Conservation (phyloP, 2,888 invertebrate species). For the Eupelmus urozonus region DNA sequence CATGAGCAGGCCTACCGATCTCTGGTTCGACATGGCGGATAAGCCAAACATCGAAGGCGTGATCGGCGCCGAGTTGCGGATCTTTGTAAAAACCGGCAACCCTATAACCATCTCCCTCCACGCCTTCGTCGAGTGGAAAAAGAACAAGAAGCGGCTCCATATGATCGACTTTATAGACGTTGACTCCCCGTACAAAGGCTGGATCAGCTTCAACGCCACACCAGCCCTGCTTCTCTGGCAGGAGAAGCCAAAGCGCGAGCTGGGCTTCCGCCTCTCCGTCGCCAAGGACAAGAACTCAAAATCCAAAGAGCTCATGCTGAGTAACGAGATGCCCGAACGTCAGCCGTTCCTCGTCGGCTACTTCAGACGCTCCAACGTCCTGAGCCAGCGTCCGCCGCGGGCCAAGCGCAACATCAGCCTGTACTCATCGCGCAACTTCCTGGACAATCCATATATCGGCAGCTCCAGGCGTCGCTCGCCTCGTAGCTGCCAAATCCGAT, state of each 20-base stretch:
- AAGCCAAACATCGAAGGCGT: slow-evolving; percentile 23
- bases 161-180: slow-evolving; percentile 27
- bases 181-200: slow-evolving; percentile 12
- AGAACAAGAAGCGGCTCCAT: not conserved
- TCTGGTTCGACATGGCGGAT: slow-evolving; percentile 48
- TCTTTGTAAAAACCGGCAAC: not conserved
- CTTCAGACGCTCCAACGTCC: not conserved
- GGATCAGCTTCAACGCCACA: slow-evolving; percentile 50
- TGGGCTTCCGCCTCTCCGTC: slow-evolving; percentile 23
- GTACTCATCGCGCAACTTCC: not conserved
- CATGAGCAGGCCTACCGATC: not conserved
- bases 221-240: slow-evolving; percentile 25
- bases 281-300: not conserved
- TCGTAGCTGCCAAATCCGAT: not conserved
- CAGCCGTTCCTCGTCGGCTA: slow-evolving; percentile 51
- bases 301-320: not conserved
- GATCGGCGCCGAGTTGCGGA: slow-evolving; percentile 30
- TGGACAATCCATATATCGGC: not conserved
- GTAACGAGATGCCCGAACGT: not conserved
- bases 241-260: not conserved
- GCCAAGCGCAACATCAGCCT: not conserved
- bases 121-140: not conserved
- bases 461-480: not conserved
- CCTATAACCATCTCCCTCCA: not conserved
- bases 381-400: not conserved